Conservation (phyloP, 2,888 invertebrate genomes). For the Pediacus dermestoides region DNA sequence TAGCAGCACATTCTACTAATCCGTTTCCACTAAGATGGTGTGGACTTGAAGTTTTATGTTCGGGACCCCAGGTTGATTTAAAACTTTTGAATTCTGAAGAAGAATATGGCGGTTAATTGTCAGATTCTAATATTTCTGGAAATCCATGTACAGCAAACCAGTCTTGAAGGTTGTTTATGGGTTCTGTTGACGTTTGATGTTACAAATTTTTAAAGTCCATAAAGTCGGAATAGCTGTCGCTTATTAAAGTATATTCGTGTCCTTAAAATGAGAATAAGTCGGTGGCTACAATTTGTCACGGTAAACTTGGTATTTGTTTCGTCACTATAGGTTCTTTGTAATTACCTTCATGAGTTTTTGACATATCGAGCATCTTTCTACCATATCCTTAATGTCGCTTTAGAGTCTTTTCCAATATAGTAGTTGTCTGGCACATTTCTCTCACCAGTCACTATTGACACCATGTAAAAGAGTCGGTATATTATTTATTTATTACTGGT, state of each 20-base stretch:
- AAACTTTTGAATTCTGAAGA: not conserved
- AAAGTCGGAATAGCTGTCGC: slow-evolving; percentile 8
- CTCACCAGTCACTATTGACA: too few relatives aligned
- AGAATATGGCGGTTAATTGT: slow-evolving; percentile 9
- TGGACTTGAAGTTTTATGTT: slow-evolving; percentile 8
- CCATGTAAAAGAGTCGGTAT: too few relatives aligned
- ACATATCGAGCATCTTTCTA: slow-evolving; percentile 9
- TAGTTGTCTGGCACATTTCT: too few relatives aligned
- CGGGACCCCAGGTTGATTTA: not conserved
- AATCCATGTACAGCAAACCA: slow-evolving; percentile 15
- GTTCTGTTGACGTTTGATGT: not conserved
- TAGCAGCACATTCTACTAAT: slow-evolving; percentile 2
- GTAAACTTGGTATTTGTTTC: slow-evolving; percentile 2
- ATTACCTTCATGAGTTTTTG: not conserved
- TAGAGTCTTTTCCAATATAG: too few relatives aligned
- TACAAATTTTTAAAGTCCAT: slow-evolving; percentile 10
- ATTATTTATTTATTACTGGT: too few relatives aligned
- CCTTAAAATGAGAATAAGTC: slow-evolving; percentile 8
- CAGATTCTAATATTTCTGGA: slow-evolving; percentile 10
- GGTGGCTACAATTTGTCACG: not conserved
- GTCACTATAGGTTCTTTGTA: not conserved
- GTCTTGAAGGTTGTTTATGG: slow-evolving; percentile 9
- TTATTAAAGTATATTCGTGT: slow-evolving; percentile 7
- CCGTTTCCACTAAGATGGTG: slow-evolving; percentile 6
- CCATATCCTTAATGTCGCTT: not conserved